Percentiles rank a stretch among this genome's conserved stretches.
These are phyloP conservation scores for Antechinus stuartii DNA, from an alignment of 2,113 vertebrate genomes.

Conservation along the genomic window DNA sequence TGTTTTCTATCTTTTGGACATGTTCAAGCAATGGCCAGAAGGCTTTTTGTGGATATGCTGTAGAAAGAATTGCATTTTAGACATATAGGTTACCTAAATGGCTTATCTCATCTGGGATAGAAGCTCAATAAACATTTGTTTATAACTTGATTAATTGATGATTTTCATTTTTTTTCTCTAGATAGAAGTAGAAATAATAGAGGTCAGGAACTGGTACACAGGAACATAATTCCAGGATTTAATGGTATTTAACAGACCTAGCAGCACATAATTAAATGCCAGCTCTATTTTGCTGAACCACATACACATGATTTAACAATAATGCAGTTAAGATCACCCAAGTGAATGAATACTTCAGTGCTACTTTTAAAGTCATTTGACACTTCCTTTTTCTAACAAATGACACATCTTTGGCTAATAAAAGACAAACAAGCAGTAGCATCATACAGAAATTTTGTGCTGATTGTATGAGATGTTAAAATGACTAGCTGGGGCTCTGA, in stretches of 20 bases:
- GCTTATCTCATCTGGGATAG: not conserved
- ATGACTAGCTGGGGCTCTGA: not conserved
- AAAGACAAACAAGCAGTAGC: not conserved
- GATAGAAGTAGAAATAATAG: not conserved
- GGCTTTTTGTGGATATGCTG: not conserved
- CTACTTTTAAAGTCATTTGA: not conserved
- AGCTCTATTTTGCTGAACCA: not conserved
- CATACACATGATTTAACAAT: not conserved
- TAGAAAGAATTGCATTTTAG: not conserved
- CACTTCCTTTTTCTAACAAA: not conserved
- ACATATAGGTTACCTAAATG: not conserved
- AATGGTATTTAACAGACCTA: not conserved
- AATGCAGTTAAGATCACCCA: not conserved
- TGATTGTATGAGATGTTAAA: not conserved
- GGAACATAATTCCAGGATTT: not conserved
- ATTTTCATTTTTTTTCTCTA: not conserved
- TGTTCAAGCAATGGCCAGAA: not conserved
- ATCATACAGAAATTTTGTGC: not conserved
- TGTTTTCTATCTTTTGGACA: not conserved
- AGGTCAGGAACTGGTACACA: not conserved
- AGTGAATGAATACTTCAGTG: not conserved
- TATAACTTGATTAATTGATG: not conserved
- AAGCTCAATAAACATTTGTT: not conserved
- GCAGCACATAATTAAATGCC: not conserved
- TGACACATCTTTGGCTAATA: not conserved